Conservation (phyloP, 2,888 invertebrate genomes). For the Eristalis intricaria region DNA sequence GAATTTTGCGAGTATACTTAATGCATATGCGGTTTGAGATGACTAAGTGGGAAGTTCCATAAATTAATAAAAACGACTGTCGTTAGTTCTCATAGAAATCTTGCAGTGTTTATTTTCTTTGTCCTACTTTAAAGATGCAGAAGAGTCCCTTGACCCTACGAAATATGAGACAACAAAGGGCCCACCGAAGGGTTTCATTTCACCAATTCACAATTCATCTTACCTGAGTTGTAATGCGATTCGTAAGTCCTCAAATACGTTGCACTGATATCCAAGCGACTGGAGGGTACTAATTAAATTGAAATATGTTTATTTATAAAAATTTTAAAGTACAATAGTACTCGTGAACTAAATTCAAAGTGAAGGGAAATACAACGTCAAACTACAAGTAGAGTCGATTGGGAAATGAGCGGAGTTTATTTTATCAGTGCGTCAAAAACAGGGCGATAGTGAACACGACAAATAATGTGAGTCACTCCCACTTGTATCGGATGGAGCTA, state of each 20-base stretch:
- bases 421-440: slow-evolving; percentile 50
- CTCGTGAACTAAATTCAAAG: neutral
- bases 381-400: slow-evolving; percentile 18
- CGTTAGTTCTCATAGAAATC: neutral
- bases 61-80: neutral
- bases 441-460: slow-evolving; percentile 11
- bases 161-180: slow-evolving; percentile 48
- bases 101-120: slow-evolving; percentile 2
- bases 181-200: slow-evolving; percentile 5
- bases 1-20: slow-evolving; percentile 7
- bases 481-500: slow-evolving; percentile 23
- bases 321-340: neutral
- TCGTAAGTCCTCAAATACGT: neutral
- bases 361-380: slow-evolving; percentile 3
- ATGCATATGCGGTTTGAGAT: slow-evolving; percentile 19
- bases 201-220: slow-evolving; percentile 7
- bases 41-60: slow-evolving; percentile 30
- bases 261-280: neutral
- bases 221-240: neutral
- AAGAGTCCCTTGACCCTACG: slow-evolving; percentile 33
- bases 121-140: slow-evolving; percentile 9
- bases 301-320: neutral
- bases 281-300: neutral
- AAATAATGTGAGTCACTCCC: slow-evolving; percentile 64
- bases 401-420: slow-evolving; percentile 31